Conservation (phyloP, 2,888 invertebrate genomes). For the Nemurella pictetii region DNA sequence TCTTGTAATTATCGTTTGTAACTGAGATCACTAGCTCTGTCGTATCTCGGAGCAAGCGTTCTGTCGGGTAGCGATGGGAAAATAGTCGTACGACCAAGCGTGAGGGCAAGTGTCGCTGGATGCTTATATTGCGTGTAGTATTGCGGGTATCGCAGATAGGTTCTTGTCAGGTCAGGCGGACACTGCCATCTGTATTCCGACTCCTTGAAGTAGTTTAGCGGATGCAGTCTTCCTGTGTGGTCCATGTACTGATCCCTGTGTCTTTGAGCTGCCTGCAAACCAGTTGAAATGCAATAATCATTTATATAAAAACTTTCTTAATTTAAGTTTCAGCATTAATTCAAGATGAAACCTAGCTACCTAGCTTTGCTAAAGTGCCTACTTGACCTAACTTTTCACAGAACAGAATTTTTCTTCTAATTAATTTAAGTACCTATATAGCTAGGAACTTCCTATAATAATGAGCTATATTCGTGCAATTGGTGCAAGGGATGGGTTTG, state of each 20-base stretch:
- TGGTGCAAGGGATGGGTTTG: neutral
- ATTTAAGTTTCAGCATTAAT: neutral
- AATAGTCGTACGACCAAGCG: constrained; percentile 56
- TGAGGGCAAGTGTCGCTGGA: constrained; percentile 59
- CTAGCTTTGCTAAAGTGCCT: no score
- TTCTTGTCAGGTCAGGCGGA: constrained; percentile 56
- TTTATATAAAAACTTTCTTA: neutral
- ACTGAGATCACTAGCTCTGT: constrained; percentile 58
- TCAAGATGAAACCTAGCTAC: no score
- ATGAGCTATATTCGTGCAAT: no score
- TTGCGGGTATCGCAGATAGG: constrained; percentile 60
- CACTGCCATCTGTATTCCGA: constrained; percentile 59
- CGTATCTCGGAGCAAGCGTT: constrained; percentile 60
- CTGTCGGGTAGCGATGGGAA: constrained; percentile 60
- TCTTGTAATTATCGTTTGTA: constrained; percentile 51
- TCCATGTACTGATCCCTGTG: constrained; percentile 67
- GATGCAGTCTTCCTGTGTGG: constrained; percentile 60
- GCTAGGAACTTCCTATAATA: no score
- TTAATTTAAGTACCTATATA: no score
- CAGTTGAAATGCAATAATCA: neutral
- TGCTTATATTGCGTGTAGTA: constrained; percentile 63
- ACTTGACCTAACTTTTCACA: no score
- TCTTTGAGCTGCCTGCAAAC: constrained; percentile 58
- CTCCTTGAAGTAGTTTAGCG: constrained; percentile 60
- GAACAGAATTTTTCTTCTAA: no score